Base-by-base conservation (phyloP, 2,113 vertebrate genomes). In the Crypturellus undulatus region DNA sequence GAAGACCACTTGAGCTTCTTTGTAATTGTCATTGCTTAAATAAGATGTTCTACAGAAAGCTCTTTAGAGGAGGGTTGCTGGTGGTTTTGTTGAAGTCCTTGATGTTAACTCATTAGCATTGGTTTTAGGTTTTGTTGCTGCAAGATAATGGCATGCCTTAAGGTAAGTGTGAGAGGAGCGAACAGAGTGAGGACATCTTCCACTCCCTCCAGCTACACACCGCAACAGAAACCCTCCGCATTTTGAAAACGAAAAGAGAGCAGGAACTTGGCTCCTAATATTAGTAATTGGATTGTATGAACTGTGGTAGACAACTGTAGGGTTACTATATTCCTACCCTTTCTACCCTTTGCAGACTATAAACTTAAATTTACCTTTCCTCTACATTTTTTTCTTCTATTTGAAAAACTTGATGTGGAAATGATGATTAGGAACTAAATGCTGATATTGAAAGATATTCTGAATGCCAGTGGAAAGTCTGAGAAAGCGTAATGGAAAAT, bases 11-110 rank as follows among this genome's bases (percentile, higher is more conserved):
- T 95, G 91, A 96, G 94, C 86, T 94, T 95, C 89, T 69, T 95
- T 97, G 97, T 97, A 91, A 97, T 93, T 95, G 96, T 92, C 89
- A 91, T 60, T 79, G 96, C 95, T 97, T 96, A 94, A 97, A 92
- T 95, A 89, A 79, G 93, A 93, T 93, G 94, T 85, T 93, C 92
- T 87, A 87, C 58, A 95, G 92, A 97, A 97, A 91, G 75, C 90
- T 95, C 93, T 97, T 68, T 5, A 91, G 62, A 85, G 84, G 40
- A 81, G 79, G 60, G 86, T 12, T 78, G 76, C 49, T 54, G 64
- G 91, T 83, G 91, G 65, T 90, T 95, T 96, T 89, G 34, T 67
- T 69, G 32, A 95, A 94, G 84, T 51, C 86, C 90, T 95, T 94
- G 82, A 90, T 67, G 87, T 94, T 96, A 94, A 93, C 64, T 84